Evolutionary conservation across 1,140 invertebrate genomes (phyloP).

Genomic region (Nomia melanderi): DNA sequence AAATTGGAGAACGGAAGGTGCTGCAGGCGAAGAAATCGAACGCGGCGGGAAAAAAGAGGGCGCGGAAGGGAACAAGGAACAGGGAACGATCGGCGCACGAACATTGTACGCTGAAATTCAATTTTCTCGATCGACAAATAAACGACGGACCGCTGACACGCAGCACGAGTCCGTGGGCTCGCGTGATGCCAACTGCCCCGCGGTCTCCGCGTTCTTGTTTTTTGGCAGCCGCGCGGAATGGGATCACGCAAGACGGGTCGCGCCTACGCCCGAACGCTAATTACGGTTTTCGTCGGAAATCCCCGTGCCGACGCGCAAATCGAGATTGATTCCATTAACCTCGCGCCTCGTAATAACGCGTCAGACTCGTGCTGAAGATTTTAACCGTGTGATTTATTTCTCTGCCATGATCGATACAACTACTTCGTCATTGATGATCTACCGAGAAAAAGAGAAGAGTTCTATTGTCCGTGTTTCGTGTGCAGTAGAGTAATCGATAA

Average conservation of each 20-base stretch:
- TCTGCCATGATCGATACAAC: no score
- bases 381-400: no score
- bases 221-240: not conserved
- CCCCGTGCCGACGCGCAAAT: not conserved
- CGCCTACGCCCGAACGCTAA: not conserved
- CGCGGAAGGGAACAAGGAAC: not conserved
- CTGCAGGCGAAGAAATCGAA: not conserved
- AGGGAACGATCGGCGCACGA: not conserved
- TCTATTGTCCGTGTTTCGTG: no score
- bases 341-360: no score
- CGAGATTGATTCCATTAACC: slow-evolving; percentile 11
- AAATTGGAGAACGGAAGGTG: slow-evolving; percentile 46
- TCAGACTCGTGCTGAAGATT: no score
- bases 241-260: not conserved
- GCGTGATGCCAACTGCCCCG: not conserved
- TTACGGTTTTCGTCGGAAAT: not conserved
- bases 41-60: not conserved
- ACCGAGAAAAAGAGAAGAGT: no score
- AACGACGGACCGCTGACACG: not conserved
- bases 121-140: not conserved
- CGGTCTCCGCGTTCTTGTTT: not conserved
- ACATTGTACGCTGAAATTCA: slow-evolving; percentile 28
- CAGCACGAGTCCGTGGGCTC: not conserved
- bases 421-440: no score
- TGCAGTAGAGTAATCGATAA: no score